Percentiles rank a stretch among this genome's conserved stretches.
phyloP scores from a whole-genome alignment of 1,140 invertebrate genomes.

The Musca domestica region DNA sequence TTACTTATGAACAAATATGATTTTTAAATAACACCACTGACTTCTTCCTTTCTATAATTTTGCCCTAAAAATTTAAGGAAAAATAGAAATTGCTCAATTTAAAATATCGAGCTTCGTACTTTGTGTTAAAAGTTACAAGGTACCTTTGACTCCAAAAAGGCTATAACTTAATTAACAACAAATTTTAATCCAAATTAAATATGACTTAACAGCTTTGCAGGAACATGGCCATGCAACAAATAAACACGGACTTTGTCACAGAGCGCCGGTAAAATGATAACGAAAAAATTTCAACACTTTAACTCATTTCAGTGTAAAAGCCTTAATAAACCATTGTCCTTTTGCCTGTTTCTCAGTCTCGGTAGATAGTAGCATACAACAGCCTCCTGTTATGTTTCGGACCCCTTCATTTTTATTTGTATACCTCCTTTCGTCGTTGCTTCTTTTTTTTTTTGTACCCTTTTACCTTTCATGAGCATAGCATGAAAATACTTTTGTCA shows the following conservation, averaged over 20 bases:
- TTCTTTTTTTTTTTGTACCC: background rate
- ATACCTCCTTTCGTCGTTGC: no score
- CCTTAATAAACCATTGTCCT: slow-evolving; percentile 5
- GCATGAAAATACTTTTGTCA: slow-evolving; percentile 12
- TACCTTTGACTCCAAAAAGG: background rate
- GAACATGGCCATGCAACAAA: background rate
- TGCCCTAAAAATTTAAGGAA: no score
- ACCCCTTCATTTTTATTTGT: no score
- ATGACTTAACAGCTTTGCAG: slow-evolving; percentile 5
- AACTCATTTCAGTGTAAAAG: background rate
- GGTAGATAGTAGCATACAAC: no score
- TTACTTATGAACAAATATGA: no score
- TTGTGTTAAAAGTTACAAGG: no score
- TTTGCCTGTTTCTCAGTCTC: background rate
- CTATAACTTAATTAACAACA: background rate
- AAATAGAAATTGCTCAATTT: no score
- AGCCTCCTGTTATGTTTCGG: no score
- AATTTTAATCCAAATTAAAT: slow-evolving; percentile 6
- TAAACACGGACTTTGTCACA: no score
- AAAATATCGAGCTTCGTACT: no score
- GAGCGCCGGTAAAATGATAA: background rate
- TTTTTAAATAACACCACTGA: no score
- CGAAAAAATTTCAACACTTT: slow-evolving; percentile 11
- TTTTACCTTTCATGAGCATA: background rate
- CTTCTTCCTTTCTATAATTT: no score